A percentile compares a stretch with the other conserved stretches of the same genome.
Conservation (phyloP, 2,113 vertebrate species). For the Urocitellus parryii region DNA sequence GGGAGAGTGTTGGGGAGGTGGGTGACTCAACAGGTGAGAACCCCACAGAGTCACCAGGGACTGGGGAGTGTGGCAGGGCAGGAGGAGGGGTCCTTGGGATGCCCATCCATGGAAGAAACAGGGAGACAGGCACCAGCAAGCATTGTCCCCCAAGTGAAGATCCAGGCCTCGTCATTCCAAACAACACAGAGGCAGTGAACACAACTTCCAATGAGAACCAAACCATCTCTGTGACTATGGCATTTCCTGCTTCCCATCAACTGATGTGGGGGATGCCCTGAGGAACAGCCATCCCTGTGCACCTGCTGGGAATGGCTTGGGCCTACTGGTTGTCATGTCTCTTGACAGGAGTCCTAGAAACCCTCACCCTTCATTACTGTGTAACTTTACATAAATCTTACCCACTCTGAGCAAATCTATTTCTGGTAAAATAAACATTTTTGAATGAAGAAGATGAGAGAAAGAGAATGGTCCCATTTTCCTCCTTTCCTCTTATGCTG, state of each 20-base stretch:
- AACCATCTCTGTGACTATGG: no score
- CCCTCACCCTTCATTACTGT: no score
- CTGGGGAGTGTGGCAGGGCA: background rate
- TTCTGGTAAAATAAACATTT: background rate
- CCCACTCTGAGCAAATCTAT: no score
- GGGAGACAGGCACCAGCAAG: background rate
- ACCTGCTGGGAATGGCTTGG: background rate
- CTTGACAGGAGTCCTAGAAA: background rate
- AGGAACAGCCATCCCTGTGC: background rate
- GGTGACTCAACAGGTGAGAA: background rate
- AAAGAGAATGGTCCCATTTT: background rate
- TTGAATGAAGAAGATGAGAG: no score
- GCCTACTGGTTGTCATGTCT: no score
- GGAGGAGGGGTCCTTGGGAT: no score
- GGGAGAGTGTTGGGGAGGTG: no score
- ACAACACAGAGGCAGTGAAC: no score
- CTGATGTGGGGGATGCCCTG: background rate
- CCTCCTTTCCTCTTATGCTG: background rate
- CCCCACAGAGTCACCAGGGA: accelerated
- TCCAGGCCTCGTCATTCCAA: background rate
- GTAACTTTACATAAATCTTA: background rate
- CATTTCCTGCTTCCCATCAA: background rate
- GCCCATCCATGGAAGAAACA: background rate
- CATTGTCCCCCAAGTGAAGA: background rate
- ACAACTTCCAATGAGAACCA: background rate